Base-by-base conservation (phyloP, 2,113 vertebrate species). In the Steatornis caripensis region DNA sequence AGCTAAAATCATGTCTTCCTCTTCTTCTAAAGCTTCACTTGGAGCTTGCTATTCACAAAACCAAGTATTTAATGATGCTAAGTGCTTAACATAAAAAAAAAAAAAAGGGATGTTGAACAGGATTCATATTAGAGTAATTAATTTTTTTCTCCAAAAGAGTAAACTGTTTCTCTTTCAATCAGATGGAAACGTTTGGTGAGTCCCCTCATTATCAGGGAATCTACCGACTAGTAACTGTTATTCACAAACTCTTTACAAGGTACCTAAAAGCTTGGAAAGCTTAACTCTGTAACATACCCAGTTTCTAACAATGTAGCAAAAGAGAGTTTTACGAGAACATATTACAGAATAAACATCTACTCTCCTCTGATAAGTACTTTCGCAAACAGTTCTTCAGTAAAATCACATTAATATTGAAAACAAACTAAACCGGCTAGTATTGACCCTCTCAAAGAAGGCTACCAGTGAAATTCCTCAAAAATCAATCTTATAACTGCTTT, bases 91-190 rank as follows among this genome's bases (percentile, higher is more conserved):
- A n/a, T n/a, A n/a, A n/a, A n/a, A n/a, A n/a, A n/a, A n/a, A n/a
- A n/a, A n/a, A n/a, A n/a, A n/a, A n/a, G n/a, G n/a, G n/a, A n/a
- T n/a, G 48, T 82, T 89, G 54, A 88, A 84, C 1, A 11, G 16
- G 32, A 89, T 21, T 64, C 1, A 0, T 45, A 62, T 81, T 61
- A 62, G 2, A 84, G 24, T 18, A 92, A 39, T 45, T 60, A 0
- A 26, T 55, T 68, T 90, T 74, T 74, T 96, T 84, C 53, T 61
- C 45, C 36, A 46, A 49, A 93, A 72, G 62, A 76, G 45, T 34
- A 92, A 68, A 75, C 49, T 54, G n/a, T 49, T 84, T 94, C 88
- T 87, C 30, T 89, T 94, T 96, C 79, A 92, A 68, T 20, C 36
- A 48, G 46, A 66, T 0, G 22, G 83, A 92, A 96, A 95, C 76